A percentile compares a stretch with the other conserved stretches of the same genome.
Evolutionary conservation across 2,888 invertebrate species (phyloP).

Genomic region (Cataglyphis altisquamis): DNA sequence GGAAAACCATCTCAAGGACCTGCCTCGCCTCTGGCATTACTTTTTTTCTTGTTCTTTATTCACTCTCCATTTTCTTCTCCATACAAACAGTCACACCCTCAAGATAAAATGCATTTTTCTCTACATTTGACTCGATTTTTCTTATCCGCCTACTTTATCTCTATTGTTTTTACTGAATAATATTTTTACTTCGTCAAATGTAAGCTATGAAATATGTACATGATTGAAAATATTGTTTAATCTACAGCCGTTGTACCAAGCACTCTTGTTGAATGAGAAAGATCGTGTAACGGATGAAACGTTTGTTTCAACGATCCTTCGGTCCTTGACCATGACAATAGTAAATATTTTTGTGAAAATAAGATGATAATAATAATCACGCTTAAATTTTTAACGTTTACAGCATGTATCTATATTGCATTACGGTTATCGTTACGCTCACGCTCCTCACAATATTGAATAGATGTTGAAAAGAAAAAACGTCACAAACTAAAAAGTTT

Average conservation of each 20-base stretch:
- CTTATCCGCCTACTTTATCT: not conserved
- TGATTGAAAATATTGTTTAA: constrained; percentile 22
- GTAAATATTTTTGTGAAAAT: constrained; percentile 11
- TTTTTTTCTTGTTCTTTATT: not conserved
- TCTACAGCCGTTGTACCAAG: not conserved
- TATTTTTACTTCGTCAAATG: constrained; percentile 12
- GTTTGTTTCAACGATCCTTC: constrained; percentile 28
- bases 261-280: constrained; percentile 15
- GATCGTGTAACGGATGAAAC: not conserved
- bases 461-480: not conserved
- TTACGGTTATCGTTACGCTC: not conserved
- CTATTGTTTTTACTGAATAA: constrained; percentile 41
- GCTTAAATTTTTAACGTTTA: constrained; percentile 8
- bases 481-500: not conserved
- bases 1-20: constrained; percentile 47
- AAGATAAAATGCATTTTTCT: constrained; percentile 19
- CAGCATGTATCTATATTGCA: not conserved
- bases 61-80: constrained; percentile 27
- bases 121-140: constrained; percentile 14
- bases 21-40: constrained; percentile 17
- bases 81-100: constrained; percentile 24
- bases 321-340: constrained; percentile 21
- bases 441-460: not conserved
- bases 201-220: constrained; percentile 12
- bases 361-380: constrained; percentile 29